Percentiles rank a stretch among this genome's conserved stretches.
Conservation (phyloP, 2,113 vertebrate genomes). For the Penelope pileata region DNA sequence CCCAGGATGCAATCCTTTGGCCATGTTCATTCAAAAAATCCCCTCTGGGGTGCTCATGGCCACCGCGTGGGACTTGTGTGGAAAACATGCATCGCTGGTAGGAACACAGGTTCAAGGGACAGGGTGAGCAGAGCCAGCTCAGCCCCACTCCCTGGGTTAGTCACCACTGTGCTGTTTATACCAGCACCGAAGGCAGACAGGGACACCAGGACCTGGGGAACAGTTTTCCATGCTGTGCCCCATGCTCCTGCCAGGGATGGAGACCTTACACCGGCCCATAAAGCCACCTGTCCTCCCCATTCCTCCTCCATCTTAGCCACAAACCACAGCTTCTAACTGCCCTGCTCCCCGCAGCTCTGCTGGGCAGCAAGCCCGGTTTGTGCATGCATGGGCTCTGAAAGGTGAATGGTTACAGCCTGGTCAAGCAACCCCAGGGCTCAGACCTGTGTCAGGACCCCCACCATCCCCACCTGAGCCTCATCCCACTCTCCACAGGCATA, state of each 20-base stretch:
- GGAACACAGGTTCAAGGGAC: accelerated
- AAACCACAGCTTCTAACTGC: background rate
- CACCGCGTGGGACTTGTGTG: background rate
- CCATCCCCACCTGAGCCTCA: background rate
- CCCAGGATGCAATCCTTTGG: background rate
- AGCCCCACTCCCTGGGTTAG: background rate
- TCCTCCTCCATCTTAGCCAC: background rate
- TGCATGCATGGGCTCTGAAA: background rate
- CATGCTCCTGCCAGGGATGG: background rate
- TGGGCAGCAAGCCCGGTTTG: background rate
- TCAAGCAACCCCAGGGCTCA: background rate
- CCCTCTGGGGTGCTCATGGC: background rate
- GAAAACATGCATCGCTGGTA: accelerated
- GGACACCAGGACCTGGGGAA: background rate
- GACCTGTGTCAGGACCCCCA: background rate
- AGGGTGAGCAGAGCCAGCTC: accelerated
- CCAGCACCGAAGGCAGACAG: accelerated
- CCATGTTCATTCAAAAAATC: background rate
- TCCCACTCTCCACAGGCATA: background rate
- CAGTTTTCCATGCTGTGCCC: background rate
- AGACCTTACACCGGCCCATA: background rate
- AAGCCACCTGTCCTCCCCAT: background rate
- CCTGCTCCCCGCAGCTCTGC: background rate
- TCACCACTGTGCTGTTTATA: background rate
- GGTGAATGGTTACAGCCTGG: background rate